Percentiles rank a stretch among this genome's conserved stretches.
phyloP scores from a whole-genome alignment of 92 coral and sea anemone genomes.

The Heteractis magnifica region DNA sequence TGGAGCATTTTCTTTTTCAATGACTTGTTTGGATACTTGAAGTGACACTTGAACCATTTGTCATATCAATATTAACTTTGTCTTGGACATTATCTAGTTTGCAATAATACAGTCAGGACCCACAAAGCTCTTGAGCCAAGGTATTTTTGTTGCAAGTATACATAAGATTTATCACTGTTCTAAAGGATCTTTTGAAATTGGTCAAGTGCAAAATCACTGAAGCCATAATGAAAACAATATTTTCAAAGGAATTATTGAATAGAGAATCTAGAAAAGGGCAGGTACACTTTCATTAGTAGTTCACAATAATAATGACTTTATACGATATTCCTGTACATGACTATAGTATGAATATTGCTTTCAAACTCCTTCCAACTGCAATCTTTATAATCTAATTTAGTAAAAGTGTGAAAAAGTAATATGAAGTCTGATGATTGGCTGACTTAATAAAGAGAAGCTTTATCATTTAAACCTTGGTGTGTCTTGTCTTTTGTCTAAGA shows the following conservation, averaged over 20 bases:
- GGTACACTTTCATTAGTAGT: neutral
- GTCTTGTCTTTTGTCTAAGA: neutral
- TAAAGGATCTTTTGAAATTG: constrained; percentile 16
- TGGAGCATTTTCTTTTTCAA: constrained; percentile 9
- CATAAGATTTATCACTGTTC: constrained; percentile 1
- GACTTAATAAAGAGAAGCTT: constrained; percentile 7
- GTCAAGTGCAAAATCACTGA: neutral
- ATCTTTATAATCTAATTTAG: constrained; percentile 1
- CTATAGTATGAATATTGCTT: constrained; percentile 8
- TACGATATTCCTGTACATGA: constrained; percentile 3
- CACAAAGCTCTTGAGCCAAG: neutral
- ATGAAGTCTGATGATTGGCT: constrained; percentile 14
- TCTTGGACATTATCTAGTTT: constrained; percentile 17
- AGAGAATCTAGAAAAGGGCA: neutral
- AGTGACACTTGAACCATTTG: constrained; percentile 12
- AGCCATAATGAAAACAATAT: constrained; percentile 12
- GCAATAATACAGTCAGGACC: neutral
- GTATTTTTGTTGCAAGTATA: constrained; percentile 12
- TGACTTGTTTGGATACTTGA: constrained; percentile 16
- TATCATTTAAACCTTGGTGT: neutral
- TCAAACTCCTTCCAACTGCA: neutral
- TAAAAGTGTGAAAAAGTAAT: neutral
- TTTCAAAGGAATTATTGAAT: constrained; percentile 21
- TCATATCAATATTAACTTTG: constrained; percentile 1
- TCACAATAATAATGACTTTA: neutral